phyloP scores from a whole-genome alignment of 64 coral and sea anemone genomes.

The Actinia equina region DNA sequence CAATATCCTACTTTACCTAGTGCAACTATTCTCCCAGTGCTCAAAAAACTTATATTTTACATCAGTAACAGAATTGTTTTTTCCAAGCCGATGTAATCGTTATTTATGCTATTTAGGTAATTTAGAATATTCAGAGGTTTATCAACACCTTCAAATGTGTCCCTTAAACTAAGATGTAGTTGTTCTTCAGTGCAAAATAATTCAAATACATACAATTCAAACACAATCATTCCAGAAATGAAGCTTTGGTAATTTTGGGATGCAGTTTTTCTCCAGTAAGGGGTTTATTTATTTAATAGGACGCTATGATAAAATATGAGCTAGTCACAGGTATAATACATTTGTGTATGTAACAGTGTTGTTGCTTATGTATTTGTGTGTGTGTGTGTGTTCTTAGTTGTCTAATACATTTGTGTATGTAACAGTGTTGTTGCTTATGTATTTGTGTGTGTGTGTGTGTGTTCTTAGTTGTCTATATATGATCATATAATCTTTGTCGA shows the following conservation, averaged over 20 bases:
- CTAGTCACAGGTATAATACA: neutral
- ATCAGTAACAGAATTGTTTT: neutral
- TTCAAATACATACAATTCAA: neutral
- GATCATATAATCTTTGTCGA: too few species aligned
- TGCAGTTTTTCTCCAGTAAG: neutral
- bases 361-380: too few species aligned
- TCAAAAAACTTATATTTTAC: neutral
- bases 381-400: too few species aligned
- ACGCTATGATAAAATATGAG: neutral
- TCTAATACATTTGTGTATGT: too few species aligned
- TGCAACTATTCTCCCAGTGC: neutral
- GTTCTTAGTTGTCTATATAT: too few species aligned
- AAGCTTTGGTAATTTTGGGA: neutral
- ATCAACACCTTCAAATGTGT: neutral
- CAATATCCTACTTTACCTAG: neutral
- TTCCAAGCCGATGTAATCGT: neutral
- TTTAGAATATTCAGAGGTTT: neutral
- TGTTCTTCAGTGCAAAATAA: neutral
- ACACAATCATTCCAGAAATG: neutral
- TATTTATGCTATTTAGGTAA: slow-evolving; percentile 18
- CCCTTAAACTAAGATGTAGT: neutral
- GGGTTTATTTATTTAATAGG: neutral
- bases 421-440: too few species aligned
- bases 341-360: too few species aligned
- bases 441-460: too few species aligned